Base-by-base conservation (phyloP, 2,888 invertebrate genomes). In the Lasioglossum calceatum region DNA sequence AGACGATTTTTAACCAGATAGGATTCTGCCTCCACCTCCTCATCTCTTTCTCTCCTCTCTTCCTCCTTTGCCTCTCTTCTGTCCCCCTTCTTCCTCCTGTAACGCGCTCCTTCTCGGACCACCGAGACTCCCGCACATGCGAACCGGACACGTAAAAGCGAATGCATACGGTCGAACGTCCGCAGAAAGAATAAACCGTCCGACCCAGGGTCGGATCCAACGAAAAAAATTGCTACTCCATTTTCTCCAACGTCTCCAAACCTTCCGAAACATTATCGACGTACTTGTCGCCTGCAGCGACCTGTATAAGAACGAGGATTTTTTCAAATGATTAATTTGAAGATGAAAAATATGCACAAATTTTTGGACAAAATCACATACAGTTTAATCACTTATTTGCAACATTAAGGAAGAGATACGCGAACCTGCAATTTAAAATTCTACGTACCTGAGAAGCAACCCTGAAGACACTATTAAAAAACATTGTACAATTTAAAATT, bases 1-100 rank as follows among this genome's bases (percentile, higher is more conserved):
- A 92, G 92, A 93, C 92, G 93, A 93, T 93, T 91, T 91, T 90
- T 88, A 85, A 89, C 81, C 90, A 89, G 93, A 93, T 93, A 93
- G 90, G 87, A 91, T 90, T 88, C 87, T 90, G 61, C 86, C 87
- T 86, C 82, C 87, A 76, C 78, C 91, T 88, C 83, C 88, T 86
- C 87, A 78, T 86, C 82, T 77, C 64, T 64, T 16, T 64, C 27
- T 54, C 64, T 64, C 64, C 16, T 72, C 75, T 76, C 71, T 32
- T 73, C 64, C 32, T 76, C 75, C 42, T 27, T 39, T 23, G 61
- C 67, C 32, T 16, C 14, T 77, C 82, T 78, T 64, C 64, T 32
- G 14, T 32, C 36, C 44, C 61, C 67, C 50, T 58, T 67, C 82
- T 67, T 76, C 77, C 61, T 70, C 67, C 70, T 64, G 64, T 58